phyloP scores from a whole-genome alignment of 2,113 vertebrate species.

The Globicephala melas region DNA sequence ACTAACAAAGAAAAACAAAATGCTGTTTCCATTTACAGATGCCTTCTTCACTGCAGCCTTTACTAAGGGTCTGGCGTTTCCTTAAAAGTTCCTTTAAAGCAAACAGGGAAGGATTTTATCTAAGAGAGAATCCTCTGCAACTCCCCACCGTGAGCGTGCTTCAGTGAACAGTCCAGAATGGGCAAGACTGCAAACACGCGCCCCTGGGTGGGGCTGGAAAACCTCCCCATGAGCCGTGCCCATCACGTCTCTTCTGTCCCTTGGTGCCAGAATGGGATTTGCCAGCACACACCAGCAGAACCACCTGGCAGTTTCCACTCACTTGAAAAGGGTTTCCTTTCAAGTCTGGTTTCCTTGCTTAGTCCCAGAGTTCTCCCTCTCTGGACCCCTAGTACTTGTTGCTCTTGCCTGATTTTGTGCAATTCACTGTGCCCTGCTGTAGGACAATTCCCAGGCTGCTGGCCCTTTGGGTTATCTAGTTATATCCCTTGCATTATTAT shows the following conservation, averaged over 20 bases:
- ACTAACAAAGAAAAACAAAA: background rate
- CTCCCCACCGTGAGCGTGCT: background rate
- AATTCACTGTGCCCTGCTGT: background rate
- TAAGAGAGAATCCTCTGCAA: background rate
- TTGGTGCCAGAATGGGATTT: background rate
- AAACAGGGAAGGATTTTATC: background rate
- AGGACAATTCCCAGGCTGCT: background rate
- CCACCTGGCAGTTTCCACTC: background rate
- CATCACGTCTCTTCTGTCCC: background rate
- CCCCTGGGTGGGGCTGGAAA: background rate
- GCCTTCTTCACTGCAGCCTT: background rate
- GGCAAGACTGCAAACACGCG: background rate
- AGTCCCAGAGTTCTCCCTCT: background rate
- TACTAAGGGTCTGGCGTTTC: background rate
- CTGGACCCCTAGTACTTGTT: background rate
- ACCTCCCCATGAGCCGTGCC: background rate
- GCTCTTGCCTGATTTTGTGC: background rate
- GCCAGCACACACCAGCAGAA: background rate
- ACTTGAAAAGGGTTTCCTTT: background rate
- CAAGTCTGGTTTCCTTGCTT: background rate
- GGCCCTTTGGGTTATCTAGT: background rate
- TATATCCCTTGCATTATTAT: background rate
- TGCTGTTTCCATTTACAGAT: background rate
- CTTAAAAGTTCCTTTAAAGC: background rate
- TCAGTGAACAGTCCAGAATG: background rate